Evolutionary conservation across 2,113 vertebrate genomes (phyloP).

Genomic region (Paedocypris sp.): DNA sequence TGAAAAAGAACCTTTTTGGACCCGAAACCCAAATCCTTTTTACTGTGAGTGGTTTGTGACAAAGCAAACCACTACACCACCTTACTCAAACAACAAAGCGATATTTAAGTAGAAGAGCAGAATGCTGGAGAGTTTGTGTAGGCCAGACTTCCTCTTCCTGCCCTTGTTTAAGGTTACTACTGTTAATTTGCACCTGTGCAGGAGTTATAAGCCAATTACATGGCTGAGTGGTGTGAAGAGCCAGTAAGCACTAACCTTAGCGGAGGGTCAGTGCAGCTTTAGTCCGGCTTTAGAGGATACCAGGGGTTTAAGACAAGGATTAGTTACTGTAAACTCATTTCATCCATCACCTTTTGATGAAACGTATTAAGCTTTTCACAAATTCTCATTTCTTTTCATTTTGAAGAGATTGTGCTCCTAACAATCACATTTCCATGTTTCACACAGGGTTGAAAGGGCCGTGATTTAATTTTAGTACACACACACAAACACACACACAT

Average conservation of each 20-base stretch:
- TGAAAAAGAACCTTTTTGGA: too few species aligned
- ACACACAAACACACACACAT: too few species aligned
- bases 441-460: too few species aligned
- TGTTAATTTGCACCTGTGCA: slow-evolving; percentile 9
- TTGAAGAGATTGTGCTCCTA: too few species aligned
- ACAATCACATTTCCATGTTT: too few species aligned
- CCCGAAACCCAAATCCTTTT: too few species aligned
- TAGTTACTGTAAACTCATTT: background rate
- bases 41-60: too few species aligned
- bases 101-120: background rate
- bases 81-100: too few species aligned
- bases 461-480: too few species aligned
- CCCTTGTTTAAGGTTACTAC: slow-evolving; percentile 21
- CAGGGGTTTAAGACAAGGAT: background rate
- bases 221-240: background rate
- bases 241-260: background rate
- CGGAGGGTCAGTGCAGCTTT: background rate
- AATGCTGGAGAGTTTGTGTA: background rate
- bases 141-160: background rate
- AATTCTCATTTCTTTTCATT: too few species aligned
- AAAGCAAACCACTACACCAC: too few species aligned
- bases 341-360: background rate
- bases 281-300: background rate
- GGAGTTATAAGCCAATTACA: slow-evolving; percentile 17
- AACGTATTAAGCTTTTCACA: too few species aligned